phyloP scores from a whole-genome alignment of 2,797 vertebrate species.

The Malacoctenus gilli region DNA sequence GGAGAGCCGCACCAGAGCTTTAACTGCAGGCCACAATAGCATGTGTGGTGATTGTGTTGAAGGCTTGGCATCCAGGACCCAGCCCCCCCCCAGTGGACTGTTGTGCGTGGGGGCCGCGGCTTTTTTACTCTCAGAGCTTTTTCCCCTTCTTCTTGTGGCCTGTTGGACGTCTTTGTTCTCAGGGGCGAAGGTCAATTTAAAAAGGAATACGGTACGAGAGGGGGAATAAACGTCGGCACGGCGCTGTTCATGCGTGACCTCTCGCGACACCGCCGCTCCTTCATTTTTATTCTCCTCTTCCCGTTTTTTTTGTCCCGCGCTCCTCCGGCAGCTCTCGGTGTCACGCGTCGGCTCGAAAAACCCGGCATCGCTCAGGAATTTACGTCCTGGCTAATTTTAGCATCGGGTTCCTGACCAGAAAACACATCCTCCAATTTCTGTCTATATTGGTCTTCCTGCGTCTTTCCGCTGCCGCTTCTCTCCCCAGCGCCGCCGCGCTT shows the following conservation, averaged over 20 bases:
- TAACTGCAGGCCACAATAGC: slow-evolving; percentile 77
- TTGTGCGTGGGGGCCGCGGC: slow-evolving; percentile 69
- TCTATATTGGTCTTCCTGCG: slow-evolving; percentile 81
- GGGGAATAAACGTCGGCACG: slow-evolving; percentile 65
- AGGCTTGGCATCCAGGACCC: slow-evolving; percentile 70
- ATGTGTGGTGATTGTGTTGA: slow-evolving; percentile 80
- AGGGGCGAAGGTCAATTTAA: slow-evolving; percentile 69
- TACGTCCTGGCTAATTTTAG: slow-evolving; percentile 85
- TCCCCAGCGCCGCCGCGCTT: slow-evolving; percentile 40
- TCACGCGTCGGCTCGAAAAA: slow-evolving; percentile 65
- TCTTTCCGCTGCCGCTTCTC: slow-evolving; percentile 57
- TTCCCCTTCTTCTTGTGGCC: slow-evolving; percentile 73
- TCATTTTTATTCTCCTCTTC: slow-evolving; percentile 35
- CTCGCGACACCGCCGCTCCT: slow-evolving; percentile 64
- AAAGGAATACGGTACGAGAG: slow-evolving; percentile 53
- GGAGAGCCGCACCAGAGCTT: slow-evolving; percentile 71
- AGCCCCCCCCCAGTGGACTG: slow-evolving; percentile 65
- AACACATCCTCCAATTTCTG: slow-evolving; percentile 85
- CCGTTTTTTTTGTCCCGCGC: slow-evolving; percentile 55
- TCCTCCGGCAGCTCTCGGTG: slow-evolving; percentile 67
- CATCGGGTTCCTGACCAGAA: slow-evolving; percentile 85
- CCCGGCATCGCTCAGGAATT: slow-evolving; percentile 79
- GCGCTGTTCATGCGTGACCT: slow-evolving; percentile 70
- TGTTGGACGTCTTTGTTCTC: slow-evolving; percentile 75
- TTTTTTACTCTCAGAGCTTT: slow-evolving; percentile 69